These are phyloP conservation scores for Amiota minor DNA, from an alignment of 2,888 invertebrate genomes.

Conservation along the genomic window DNA sequence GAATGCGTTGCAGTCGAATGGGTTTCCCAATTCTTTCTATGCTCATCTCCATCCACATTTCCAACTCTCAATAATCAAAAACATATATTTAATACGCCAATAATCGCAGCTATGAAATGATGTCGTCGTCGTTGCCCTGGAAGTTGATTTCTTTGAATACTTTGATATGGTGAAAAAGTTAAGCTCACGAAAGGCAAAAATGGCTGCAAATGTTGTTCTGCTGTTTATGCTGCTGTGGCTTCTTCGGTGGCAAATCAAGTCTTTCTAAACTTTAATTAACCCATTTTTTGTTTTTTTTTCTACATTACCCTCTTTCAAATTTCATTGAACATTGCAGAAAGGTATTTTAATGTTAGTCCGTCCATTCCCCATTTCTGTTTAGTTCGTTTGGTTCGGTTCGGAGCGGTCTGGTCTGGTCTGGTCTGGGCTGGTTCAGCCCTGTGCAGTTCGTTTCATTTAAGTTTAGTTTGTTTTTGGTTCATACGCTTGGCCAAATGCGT, in stretches of 20 bases:
- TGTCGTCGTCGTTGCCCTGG: constrained; percentile 38
- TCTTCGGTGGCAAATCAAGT: neutral
- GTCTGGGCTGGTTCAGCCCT: neutral
- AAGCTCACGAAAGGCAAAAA: neutral
- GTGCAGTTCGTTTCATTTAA: too few relatives aligned
- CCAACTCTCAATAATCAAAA: neutral
- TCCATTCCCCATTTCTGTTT: too few relatives aligned
- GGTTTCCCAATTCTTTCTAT: too few relatives aligned
- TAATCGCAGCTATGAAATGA: constrained; percentile 49
- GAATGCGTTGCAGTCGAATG: constrained; percentile 44
- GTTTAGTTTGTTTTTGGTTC: too few relatives aligned
- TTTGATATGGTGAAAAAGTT: too few relatives aligned
- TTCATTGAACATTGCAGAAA: neutral
- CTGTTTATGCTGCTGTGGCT: neutral
- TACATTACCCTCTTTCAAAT: neutral
- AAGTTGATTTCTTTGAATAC: too few relatives aligned
- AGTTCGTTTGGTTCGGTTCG: too few relatives aligned
- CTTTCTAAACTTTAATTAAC: constrained; percentile 4
- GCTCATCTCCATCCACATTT: constrained; percentile 4
- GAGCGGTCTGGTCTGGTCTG: neutral
- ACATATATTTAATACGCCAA: constrained; percentile 30
- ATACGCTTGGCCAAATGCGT: constrained; percentile 7
- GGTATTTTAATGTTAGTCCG: constrained; percentile 7
- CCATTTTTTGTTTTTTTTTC: neutral
- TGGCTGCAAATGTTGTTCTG: neutral